Conservation (phyloP, 2,797 vertebrate species). For the Myotis pilosus region DNA sequence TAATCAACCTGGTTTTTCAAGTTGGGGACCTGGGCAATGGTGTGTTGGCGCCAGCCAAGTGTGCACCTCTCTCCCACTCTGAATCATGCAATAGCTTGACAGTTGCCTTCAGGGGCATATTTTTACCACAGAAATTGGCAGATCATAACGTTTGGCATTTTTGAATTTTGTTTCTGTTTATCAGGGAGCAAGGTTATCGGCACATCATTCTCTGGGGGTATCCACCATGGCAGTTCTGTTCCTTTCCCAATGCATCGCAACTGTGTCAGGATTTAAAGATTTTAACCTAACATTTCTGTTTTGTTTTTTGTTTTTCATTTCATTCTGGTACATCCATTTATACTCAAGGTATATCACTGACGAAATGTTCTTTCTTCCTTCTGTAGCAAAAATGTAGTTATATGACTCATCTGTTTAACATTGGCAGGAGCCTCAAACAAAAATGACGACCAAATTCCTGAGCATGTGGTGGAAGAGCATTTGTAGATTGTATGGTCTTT, state of each 20-base stretch:
- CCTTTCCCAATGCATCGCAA: neutral
- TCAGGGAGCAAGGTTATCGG: neutral
- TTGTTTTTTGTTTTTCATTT: neutral
- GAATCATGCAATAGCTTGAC: neutral
- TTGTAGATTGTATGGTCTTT: neutral
- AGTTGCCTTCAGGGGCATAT: neutral
- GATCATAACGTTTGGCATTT: neutral
- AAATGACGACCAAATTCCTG: neutral
- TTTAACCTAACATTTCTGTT: neutral
- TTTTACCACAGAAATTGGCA: neutral
- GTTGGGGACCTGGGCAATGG: neutral
- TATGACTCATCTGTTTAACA: neutral
- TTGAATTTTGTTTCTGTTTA: neutral
- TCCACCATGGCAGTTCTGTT: neutral
- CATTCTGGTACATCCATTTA: neutral
- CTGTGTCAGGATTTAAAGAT: neutral
- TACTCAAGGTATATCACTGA: neutral
- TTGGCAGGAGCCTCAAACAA: neutral
- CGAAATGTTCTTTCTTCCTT: neutral
- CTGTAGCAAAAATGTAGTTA: neutral
- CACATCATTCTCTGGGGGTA: neutral
- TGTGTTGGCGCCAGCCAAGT: neutral
- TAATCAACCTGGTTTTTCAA: neutral
- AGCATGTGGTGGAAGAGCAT: accelerated
- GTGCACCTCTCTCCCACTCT: neutral